These are phyloP conservation scores for Xylocampa areola DNA, from an alignment of 2,888 invertebrate species.

Conservation along the genomic window DNA sequence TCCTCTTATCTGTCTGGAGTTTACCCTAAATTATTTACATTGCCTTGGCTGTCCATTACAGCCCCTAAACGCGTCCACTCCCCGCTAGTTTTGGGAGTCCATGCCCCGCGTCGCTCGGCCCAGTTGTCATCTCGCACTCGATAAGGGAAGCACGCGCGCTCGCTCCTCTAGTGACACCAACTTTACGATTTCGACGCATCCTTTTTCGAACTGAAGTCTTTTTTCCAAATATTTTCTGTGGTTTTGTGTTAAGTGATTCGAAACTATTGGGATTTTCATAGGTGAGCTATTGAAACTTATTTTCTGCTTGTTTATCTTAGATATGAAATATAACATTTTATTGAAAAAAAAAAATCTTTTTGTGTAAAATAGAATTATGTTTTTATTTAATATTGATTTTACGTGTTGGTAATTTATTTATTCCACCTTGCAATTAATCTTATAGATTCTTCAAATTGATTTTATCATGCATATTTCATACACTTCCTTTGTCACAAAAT, in stretches of 20 bases:
- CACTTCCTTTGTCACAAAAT: neutral
- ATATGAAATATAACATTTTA: too few relatives aligned
- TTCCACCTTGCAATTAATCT: neutral
- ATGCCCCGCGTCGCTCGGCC: constrained; percentile 64
- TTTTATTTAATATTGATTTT: neutral
- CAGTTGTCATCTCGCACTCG: constrained; percentile 60
- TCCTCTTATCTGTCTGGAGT: constrained; percentile 61
- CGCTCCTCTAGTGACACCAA: constrained; percentile 40
- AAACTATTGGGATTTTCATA: constrained; percentile 36
- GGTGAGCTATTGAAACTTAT: too few relatives aligned
- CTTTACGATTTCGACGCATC: constrained; percentile 53
- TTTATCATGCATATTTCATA: neutral
- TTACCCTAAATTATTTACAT: constrained; percentile 63
- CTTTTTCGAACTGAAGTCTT: constrained; percentile 36
- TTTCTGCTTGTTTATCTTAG: too few relatives aligned
- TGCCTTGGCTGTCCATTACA: constrained; percentile 61
- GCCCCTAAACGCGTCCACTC: constrained; percentile 60
- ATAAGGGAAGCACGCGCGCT: constrained; percentile 54
- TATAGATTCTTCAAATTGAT: neutral
- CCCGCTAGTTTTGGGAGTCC: constrained; percentile 65
- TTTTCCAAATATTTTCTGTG: constrained; percentile 47
- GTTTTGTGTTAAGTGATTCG: constrained; percentile 51
- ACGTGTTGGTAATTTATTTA: neutral
- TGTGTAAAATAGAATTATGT: neutral
- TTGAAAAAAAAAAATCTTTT: too few relatives aligned